Evolutionary conservation across 1,140 invertebrate species (phyloP).

Genomic region (Sitodiplosis mosellana): DNA sequence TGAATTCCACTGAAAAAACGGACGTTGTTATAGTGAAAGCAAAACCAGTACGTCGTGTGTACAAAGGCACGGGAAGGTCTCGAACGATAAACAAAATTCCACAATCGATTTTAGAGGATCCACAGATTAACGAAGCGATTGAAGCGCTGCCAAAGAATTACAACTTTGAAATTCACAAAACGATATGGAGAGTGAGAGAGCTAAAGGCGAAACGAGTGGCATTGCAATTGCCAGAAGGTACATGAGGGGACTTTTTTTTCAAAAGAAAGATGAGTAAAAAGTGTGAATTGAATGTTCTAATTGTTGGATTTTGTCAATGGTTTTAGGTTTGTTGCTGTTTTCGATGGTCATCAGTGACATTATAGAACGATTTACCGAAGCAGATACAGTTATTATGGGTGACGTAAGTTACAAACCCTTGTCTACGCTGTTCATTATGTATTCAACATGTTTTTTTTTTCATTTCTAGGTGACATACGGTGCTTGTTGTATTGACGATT

Average conservation of each 20-base stretch:
- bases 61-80: conserved; percentile 45
- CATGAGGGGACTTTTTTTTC: conserved; percentile 14
- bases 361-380: conserved; percentile 78
- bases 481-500: conserved; percentile 99
- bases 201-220: conserved; percentile 72
- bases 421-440: too few relatives aligned
- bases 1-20: conserved; percentile 2
- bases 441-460: too few relatives aligned
- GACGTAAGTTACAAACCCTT: too few relatives aligned
- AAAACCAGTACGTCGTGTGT: conserved; percentile 55
- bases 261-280: conserved; percentile 1
- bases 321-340: conserved; percentile 57
- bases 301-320: conserved; percentile 1
- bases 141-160: conserved; percentile 78
- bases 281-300: conserved; percentile 2
- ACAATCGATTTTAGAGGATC: conserved; percentile 63
- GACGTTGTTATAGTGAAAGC: conserved; percentile 48
- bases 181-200: conserved; percentile 85
- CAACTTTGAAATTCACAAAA: conserved; percentile 98
- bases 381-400: conserved; percentile 93
- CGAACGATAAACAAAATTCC: conserved; percentile 63
- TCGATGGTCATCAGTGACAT: conserved; percentile 88
- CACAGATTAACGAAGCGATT: conserved; percentile 51
- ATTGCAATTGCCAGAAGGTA: conserved; percentile 92
- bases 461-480: too few relatives aligned